phyloP scores from a whole-genome alignment of 2,888 invertebrate species.

The Heteromyza rotundicornis region DNA sequence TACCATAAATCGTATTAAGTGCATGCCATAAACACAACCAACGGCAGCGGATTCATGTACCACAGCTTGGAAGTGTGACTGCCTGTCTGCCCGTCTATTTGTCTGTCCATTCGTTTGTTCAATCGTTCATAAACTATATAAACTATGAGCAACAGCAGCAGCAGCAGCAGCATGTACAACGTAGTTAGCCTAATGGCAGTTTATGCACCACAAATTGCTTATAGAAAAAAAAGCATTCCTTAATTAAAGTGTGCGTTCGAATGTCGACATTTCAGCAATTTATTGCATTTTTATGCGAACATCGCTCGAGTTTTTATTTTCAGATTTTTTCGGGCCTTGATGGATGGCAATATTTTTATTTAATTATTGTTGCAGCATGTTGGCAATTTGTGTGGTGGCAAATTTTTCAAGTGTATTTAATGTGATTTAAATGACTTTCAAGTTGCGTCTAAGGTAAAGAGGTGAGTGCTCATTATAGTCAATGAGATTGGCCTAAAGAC shows the following conservation, averaged over 20 bases:
- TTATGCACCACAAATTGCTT: constrained; percentile 1
- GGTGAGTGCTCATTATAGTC: too few species aligned
- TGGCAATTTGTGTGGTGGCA: too few species aligned
- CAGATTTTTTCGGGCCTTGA: too few species aligned
- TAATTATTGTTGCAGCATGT: too few species aligned
- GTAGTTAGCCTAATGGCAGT: neutral
- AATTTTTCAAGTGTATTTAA: too few species aligned
- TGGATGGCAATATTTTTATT: too few species aligned
- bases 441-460: too few species aligned
- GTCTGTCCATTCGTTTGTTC: neutral
- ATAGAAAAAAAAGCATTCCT: constrained; percentile 32
- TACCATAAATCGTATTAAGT: constrained; percentile 4
- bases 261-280: constrained; percentile 49
- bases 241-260: constrained; percentile 52
- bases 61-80: constrained; percentile 13
- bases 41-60: neutral
- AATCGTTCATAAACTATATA: too few species aligned
- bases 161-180: neutral
- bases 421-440: too few species aligned
- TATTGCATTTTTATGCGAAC: constrained; percentile 47
- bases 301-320: constrained; percentile 11
- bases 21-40: constrained; percentile 2
- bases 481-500: too few species aligned
- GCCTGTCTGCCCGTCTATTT: neutral
- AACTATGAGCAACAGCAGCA: neutral